Conservation (phyloP, 1,140 invertebrate species). For the Orius laevigatus region DNA sequence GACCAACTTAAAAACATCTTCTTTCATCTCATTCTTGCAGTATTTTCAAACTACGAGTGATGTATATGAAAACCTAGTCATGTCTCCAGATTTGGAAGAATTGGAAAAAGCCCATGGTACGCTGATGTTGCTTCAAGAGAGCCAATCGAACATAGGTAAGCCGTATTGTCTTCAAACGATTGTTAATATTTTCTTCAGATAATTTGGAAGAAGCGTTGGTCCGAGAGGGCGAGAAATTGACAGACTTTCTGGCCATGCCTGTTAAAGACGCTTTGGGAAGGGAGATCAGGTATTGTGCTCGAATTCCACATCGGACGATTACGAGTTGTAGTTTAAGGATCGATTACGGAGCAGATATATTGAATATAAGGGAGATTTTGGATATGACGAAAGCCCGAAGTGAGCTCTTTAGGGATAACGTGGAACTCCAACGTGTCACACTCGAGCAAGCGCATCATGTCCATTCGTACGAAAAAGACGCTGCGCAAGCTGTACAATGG, state of each 20-base stretch:
- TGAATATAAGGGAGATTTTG: slow-evolving; percentile 49
- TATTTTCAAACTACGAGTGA: slow-evolving; percentile 47
- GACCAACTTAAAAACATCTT: not conserved
- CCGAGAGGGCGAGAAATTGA: slow-evolving; percentile 60
- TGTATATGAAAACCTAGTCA: slow-evolving; percentile 46
- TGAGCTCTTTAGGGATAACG: slow-evolving; percentile 48
- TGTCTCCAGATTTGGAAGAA: slow-evolving; percentile 36
- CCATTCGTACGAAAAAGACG: slow-evolving; percentile 56
- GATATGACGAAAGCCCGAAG: slow-evolving; percentile 38
- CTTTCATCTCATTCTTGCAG: slow-evolving; percentile 22
- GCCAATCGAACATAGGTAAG: slow-evolving; percentile 30
- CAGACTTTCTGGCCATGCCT: slow-evolving; percentile 61
- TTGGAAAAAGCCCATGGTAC: slow-evolving; percentile 35
- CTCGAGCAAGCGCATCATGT: slow-evolving; percentile 60
- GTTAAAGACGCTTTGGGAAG: slow-evolving; percentile 60
- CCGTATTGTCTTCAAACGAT: not conserved
- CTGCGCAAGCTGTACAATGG: slow-evolving; percentile 56
- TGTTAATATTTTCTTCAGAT: slow-evolving; percentile 29
- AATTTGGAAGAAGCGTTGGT: slow-evolving; percentile 45
- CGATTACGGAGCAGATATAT: slow-evolving; percentile 53
- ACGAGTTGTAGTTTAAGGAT: slow-evolving; percentile 30
- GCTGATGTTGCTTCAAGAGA: slow-evolving; percentile 36
- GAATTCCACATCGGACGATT: not conserved
- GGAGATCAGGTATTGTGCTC: slow-evolving; percentile 28
- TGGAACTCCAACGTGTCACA: slow-evolving; percentile 53